A percentile compares a stretch with the other conserved stretches of the same genome.
These are phyloP conservation scores for Apotomis betuletana DNA, from an alignment of 2,888 invertebrate species.

Conservation along the genomic window DNA sequence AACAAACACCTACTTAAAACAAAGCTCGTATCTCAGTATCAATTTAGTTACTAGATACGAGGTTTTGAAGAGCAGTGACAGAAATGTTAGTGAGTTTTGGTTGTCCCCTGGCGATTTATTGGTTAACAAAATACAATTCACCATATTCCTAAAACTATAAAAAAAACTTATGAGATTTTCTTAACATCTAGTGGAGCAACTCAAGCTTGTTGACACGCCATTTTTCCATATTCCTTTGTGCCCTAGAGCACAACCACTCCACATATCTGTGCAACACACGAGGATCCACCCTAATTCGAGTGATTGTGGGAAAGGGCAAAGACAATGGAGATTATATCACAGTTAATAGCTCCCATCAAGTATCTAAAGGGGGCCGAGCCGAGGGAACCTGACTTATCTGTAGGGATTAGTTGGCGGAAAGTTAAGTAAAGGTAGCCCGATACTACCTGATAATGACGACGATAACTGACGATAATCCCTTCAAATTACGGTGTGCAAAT, in stretches of 20 bases:
- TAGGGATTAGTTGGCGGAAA: conserved; percentile 65
- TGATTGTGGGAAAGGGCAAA: conserved; percentile 79
- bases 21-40: too few species aligned
- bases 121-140: too few species aligned
- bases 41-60: too few species aligned
- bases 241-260: conserved; percentile 13
- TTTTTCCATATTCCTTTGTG: not conserved
- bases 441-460: conserved; percentile 50
- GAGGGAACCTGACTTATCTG: conserved; percentile 61
- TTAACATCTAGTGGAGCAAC: too few species aligned
- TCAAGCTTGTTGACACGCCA: too few species aligned
- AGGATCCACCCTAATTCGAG: conserved; percentile 55
- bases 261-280: conserved; percentile 40
- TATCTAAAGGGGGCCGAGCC: conserved; percentile 54
- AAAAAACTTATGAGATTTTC: too few species aligned
- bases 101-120: too few species aligned
- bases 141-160: too few species aligned
- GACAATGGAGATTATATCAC: conserved; percentile 79
- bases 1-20: too few species aligned
- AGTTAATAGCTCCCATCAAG: conserved; percentile 76
- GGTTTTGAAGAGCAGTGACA: too few species aligned
- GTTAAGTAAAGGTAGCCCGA: conserved; percentile 46
- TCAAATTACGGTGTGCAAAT: conserved; percentile 30
- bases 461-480: conserved; percentile 41
- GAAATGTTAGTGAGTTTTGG: too few species aligned